Conservation (phyloP, 2,888 invertebrate species). For the Tineola bisselliella region DNA sequence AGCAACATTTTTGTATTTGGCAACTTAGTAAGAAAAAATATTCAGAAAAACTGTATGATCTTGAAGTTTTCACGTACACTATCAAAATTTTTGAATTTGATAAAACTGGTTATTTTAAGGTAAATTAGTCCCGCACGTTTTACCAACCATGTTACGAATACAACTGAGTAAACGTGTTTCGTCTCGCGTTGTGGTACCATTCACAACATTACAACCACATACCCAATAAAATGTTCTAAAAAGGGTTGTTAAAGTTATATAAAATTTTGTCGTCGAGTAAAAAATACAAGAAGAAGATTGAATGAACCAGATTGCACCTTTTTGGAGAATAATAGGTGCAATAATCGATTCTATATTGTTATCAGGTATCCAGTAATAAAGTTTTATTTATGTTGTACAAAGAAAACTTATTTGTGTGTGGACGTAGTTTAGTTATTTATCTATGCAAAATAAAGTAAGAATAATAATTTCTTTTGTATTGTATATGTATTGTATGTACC, state of each 20-base stretch:
- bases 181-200: background rate
- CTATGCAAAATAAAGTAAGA: too few species aligned
- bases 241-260: background rate
- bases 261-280: background rate
- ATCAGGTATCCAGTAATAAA: background rate
- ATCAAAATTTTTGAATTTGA: too few species aligned
- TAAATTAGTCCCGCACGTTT: background rate
- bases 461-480: too few species aligned
- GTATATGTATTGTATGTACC: too few species aligned
- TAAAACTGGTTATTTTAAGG: too few species aligned
- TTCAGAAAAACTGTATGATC: too few species aligned
- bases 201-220: background rate
- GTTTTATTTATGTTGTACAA: background rate
- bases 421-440: too few species aligned
- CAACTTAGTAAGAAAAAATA: too few species aligned
- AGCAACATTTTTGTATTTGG: background rate
- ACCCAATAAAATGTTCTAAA: background rate
- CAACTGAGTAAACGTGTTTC: background rate
- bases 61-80: too few species aligned
- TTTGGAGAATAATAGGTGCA: background rate
- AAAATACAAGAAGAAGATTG: background rate
- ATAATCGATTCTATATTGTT: background rate
- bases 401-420: too few species aligned
- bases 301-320: slow-evolving; percentile 1
- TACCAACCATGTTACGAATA: background rate